Percentiles rank a stretch among this genome's conserved stretches.
These are phyloP conservation scores for Microplitis mediator DNA, from an alignment of 1,140 invertebrate species.

Conservation along the genomic window DNA sequence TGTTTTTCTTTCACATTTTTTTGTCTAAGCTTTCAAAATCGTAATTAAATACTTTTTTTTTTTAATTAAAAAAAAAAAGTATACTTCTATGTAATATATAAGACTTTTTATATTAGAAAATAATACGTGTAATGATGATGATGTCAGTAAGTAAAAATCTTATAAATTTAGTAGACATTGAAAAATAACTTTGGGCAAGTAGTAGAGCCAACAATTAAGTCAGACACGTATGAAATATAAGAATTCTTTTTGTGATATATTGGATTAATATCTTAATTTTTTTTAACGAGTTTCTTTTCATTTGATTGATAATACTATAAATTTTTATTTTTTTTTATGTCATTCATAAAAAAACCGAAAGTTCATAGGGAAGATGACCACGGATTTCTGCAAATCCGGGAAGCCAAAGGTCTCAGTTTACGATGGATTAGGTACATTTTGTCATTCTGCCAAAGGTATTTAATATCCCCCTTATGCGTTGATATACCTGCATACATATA, in stretches of 20 bases:
- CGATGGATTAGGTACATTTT: constrained; percentile 37
- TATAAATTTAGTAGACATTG: not conserved
- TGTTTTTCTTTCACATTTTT: too few relatives aligned
- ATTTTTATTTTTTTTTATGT: not conserved
- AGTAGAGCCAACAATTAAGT: not conserved
- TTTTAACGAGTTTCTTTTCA: not conserved
- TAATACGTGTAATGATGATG: too few relatives aligned
- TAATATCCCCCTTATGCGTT: constrained; percentile 24
- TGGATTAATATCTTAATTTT: too few relatives aligned
- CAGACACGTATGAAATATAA: not conserved
- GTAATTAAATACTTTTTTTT: too few relatives aligned
- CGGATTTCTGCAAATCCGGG: constrained; percentile 30
- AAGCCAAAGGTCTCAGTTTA: constrained; percentile 34
- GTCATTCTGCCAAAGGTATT: constrained; percentile 39
- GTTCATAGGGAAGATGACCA: constrained; percentile 18
- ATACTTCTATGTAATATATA: too few relatives aligned
- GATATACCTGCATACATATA: constrained; percentile 23
- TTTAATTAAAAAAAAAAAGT: too few relatives aligned
- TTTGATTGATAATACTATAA: not conserved
- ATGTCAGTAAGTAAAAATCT: too few relatives aligned
- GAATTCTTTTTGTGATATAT: not conserved
- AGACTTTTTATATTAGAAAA: too few relatives aligned
- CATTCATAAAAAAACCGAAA: not conserved
- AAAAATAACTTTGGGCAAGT: not conserved
- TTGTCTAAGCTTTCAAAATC: too few relatives aligned